A percentile compares a stretch with the other conserved stretches of the same genome.
Conservation (phyloP, 1,140 invertebrate species). For the Orius insidiosus region DNA sequence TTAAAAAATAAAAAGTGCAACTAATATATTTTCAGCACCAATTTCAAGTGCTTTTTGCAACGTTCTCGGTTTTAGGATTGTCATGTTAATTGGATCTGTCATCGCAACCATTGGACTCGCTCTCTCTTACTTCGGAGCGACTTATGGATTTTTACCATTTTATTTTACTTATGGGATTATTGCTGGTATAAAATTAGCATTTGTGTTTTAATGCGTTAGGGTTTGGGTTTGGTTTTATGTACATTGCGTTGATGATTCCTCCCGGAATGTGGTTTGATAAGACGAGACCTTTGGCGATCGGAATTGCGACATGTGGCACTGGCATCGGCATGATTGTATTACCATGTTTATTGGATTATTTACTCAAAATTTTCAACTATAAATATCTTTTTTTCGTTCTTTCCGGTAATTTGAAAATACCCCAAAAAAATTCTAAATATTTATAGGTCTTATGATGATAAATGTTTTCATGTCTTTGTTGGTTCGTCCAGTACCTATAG, state of each 20-base stretch:
- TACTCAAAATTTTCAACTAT: slow-evolving; percentile 1
- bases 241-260: slow-evolving; percentile 38
- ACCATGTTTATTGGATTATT: slow-evolving; percentile 27
- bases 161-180: slow-evolving; percentile 29
- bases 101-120: slow-evolving; percentile 23
- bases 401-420: slow-evolving; percentile 2
- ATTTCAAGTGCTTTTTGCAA: slow-evolving; percentile 29
- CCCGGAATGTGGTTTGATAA: slow-evolving; percentile 55
- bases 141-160: slow-evolving; percentile 27
- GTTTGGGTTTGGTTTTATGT: slow-evolving; percentile 34
- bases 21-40: not conserved
- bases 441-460: slow-evolving; percentile 4
- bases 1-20: not conserved
- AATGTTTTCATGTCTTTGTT: not conserved
- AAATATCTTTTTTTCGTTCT: not conserved
- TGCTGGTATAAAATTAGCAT: slow-evolving; percentile 24
- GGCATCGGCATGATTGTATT: slow-evolving; percentile 39
- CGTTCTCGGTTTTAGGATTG: slow-evolving; percentile 35
- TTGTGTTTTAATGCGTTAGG: slow-evolving; percentile 37
- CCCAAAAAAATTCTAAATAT: slow-evolving; percentile 3
- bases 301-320: slow-evolving; percentile 43
- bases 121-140: slow-evolving; percentile 28
- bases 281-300: slow-evolving; percentile 42
- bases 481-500: not conserved
- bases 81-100: slow-evolving; percentile 33